Evolutionary conservation across 2,113 vertebrate genomes (phyloP).

Genomic region (Anseranas semipalmata): DNA sequence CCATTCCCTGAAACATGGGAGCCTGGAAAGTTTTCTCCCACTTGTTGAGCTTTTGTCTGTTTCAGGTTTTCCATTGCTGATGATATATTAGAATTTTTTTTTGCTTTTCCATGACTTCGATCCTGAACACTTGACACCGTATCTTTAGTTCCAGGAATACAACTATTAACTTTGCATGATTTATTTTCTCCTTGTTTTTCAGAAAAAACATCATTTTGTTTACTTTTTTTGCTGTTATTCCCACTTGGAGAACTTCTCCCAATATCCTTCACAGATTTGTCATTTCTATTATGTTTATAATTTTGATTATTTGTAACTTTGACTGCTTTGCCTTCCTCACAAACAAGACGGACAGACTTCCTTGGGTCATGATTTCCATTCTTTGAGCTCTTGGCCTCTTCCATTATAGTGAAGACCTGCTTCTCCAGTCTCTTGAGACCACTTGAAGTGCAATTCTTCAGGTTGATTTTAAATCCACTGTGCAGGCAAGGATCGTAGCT

Average conservation of each 20-base stretch:
- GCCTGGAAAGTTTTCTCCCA: constrained; percentile 59
- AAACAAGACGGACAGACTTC: constrained; percentile 79
- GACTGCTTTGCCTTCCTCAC: constrained; percentile 82
- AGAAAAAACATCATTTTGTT: constrained; percentile 79
- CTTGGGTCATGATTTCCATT: constrained; percentile 85
- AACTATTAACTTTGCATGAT: constrained; percentile 77
- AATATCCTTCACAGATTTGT: constrained; percentile 78
- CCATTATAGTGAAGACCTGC: constrained; percentile 85
- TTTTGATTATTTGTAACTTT: constrained; percentile 82
- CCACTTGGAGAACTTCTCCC: constrained; percentile 76
- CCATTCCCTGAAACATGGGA: constrained; percentile 67
- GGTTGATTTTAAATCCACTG: constrained; percentile 73
- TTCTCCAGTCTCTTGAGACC: constrained; percentile 67
- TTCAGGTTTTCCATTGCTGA: constrained; percentile 60
- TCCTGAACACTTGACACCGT: constrained; percentile 77
- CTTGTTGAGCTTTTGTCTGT: constrained; percentile 55
- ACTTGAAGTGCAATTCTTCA: constrained; percentile 73
- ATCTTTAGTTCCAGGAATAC: constrained; percentile 73
- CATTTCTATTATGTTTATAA: constrained; percentile 82
- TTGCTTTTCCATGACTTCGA: constrained; percentile 80
- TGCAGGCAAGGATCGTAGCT: constrained; percentile 70
- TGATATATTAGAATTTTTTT: constrained; percentile 71
- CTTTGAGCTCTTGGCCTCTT: constrained; percentile 84
- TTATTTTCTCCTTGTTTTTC: constrained; percentile 77
- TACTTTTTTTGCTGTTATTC: constrained; percentile 79